phyloP scores from a whole-genome alignment of 2,797 vertebrate genomes.

The Scleropages formosus region DNA sequence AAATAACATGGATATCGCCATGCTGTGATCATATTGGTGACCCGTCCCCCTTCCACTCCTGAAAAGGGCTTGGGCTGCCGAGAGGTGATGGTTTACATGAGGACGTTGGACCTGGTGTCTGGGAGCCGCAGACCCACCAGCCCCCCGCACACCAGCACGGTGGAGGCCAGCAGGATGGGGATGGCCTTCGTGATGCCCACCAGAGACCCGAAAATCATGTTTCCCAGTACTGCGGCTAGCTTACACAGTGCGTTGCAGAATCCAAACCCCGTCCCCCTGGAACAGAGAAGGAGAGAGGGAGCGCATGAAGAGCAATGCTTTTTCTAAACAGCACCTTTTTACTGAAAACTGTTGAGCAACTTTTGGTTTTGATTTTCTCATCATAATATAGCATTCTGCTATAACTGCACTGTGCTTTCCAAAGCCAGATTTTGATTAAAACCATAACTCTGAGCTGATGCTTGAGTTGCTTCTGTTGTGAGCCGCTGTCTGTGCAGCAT shows the following conservation, averaged over 20 bases:
- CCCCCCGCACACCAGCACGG: conserved; percentile 88
- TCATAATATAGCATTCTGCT: no score
- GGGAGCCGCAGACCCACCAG: conserved; percentile 91
- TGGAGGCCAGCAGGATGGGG: conserved; percentile 91
- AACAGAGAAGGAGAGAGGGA: conserved; percentile 41
- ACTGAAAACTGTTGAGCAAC: no score
- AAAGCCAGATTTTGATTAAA: no score
- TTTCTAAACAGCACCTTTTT: no score
- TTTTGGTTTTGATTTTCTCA: no score
- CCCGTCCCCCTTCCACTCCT: background rate
- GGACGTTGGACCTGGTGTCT: conserved; percentile 90
- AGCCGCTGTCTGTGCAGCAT: no score
- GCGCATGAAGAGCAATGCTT: conserved; percentile 21
- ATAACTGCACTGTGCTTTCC: no score
- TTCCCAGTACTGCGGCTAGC: conserved; percentile 89
- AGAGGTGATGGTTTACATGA: conserved; percentile 78
- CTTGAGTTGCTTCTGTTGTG: no score
- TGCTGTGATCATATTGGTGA: background rate
- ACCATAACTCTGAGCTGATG: no score
- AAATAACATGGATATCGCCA: background rate
- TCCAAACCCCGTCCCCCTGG: conserved; percentile 91
- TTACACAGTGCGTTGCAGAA: conserved; percentile 96
- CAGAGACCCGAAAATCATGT: conserved; percentile 93
- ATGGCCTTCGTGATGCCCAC: conserved; percentile 92
- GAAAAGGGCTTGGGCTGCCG: background rate